phyloP scores from a whole-genome alignment of 2,888 invertebrate species.

The Protonemura montana region DNA sequence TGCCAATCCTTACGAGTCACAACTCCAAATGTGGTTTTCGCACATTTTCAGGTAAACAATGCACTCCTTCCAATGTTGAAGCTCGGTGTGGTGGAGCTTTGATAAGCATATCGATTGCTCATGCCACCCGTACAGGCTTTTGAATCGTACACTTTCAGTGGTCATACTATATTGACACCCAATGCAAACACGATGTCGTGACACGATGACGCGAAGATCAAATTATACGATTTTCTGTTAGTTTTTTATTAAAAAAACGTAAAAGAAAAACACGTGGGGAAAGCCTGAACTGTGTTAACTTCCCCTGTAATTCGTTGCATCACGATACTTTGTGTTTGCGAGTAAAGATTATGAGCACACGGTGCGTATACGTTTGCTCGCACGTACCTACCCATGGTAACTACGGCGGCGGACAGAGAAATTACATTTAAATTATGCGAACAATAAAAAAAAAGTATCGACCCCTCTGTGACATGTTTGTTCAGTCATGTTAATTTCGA shows the following conservation, averaged over 20 bases:
- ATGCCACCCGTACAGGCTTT: neutral
- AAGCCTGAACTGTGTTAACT: neutral
- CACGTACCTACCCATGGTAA: neutral
- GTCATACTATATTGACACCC: conserved; percentile 28
- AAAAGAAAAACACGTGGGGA: neutral
- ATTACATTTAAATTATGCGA: conserved; percentile 1
- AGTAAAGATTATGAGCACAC: neutral
- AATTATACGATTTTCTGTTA: conserved; percentile 27
- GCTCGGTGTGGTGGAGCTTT: neutral
- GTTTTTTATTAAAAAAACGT: conserved; percentile 31
- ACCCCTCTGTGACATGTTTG: neutral
- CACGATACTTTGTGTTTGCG: neutral
- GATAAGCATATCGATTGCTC: neutral
- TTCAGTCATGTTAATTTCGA: conserved; percentile 12
- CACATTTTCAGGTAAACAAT: neutral
- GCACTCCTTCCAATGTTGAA: neutral
- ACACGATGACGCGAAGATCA: conserved; percentile 20
- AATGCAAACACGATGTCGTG: conserved; percentile 27
- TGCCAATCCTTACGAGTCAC: neutral
- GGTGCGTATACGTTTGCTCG: no score
- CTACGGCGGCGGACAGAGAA: neutral
- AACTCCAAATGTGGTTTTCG: neutral
- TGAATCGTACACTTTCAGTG: neutral
- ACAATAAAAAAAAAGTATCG: neutral
- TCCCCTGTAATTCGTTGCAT: conserved; percentile 17